Evolutionary conservation across 1,140 invertebrate species (phyloP).

Genomic region (Berghia stephanieae): DNA sequence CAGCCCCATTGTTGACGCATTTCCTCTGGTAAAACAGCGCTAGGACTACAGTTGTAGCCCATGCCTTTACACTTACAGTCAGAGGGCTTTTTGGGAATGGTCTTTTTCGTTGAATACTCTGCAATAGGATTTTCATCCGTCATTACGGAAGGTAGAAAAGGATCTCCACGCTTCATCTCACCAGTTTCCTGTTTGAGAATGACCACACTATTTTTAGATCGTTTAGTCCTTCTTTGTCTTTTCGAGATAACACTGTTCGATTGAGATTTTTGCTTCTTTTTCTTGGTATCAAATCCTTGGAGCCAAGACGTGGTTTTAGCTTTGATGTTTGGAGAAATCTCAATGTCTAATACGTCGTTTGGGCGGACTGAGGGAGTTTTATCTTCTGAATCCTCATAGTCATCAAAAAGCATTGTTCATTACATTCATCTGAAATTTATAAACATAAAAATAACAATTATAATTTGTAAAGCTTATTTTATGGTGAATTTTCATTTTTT

Average conservation of each 20-base stretch:
- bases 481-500: no score
- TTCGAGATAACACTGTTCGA: no score
- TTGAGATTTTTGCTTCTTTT: not conserved
- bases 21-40: slow-evolving; percentile 26
- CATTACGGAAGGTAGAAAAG: slow-evolving; percentile 28
- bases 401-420: slow-evolving; percentile 22
- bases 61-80: slow-evolving; percentile 33
- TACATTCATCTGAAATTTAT: no score
- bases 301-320: not conserved
- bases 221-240: no score
- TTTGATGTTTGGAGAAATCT: not conserved
- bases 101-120: slow-evolving; percentile 25
- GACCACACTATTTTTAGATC: no score
- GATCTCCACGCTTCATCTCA: slow-evolving; percentile 28
- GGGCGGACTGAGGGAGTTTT: slow-evolving; percentile 23
- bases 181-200: not conserved
- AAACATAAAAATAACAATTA: no score
- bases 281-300: not conserved
- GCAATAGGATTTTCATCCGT: slow-evolving; percentile 31
- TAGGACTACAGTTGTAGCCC: slow-evolving; percentile 30
- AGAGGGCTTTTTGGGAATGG: slow-evolving; percentile 25
- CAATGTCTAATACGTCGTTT: slow-evolving; percentile 29
- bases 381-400: slow-evolving; percentile 17
- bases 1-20: slow-evolving; percentile 31
- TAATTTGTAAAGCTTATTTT: no score